phyloP scores from a whole-genome alignment of 2,797 vertebrate species.

The Bradypus variegatus region DNA sequence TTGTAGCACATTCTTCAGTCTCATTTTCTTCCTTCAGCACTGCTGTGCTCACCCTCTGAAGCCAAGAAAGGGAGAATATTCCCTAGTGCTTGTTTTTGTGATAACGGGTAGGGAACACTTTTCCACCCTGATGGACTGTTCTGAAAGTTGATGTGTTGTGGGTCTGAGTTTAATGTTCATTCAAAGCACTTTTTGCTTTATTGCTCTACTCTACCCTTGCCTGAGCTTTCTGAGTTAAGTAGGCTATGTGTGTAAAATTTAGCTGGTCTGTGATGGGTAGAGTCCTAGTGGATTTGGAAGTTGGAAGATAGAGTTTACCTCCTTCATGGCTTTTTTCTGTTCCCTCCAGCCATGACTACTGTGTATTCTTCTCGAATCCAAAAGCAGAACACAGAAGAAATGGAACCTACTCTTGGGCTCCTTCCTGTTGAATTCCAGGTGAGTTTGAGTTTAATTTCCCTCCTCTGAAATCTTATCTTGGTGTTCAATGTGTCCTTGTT shows the following conservation, averaged over 20 bases:
- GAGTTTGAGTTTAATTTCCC: neutral
- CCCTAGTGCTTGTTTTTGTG: neutral
- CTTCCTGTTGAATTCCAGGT: conserved; percentile 40
- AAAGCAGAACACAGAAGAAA: conserved; percentile 11
- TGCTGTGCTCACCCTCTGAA: neutral
- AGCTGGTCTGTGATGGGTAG: neutral
- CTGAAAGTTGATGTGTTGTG: neutral
- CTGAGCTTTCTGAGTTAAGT: neutral
- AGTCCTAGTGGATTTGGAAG: neutral
- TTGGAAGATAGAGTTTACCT: neutral
- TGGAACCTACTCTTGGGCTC: neutral
- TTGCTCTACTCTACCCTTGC: neutral
- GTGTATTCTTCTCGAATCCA: neutral
- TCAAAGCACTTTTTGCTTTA: neutral
- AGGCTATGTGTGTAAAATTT: neutral
- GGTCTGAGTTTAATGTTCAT: neutral
- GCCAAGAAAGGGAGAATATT: neutral
- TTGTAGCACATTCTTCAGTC: neutral
- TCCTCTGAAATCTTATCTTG: neutral
- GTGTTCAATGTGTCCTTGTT: neutral
- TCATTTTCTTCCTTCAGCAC: neutral
- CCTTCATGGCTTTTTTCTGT: neutral
- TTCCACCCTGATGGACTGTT: neutral
- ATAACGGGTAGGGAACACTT: neutral
- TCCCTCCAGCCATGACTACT: neutral